These are phyloP conservation scores for Heliconius hewitsoni DNA, from an alignment of 1,140 invertebrate species.

Conservation along the genomic window DNA sequence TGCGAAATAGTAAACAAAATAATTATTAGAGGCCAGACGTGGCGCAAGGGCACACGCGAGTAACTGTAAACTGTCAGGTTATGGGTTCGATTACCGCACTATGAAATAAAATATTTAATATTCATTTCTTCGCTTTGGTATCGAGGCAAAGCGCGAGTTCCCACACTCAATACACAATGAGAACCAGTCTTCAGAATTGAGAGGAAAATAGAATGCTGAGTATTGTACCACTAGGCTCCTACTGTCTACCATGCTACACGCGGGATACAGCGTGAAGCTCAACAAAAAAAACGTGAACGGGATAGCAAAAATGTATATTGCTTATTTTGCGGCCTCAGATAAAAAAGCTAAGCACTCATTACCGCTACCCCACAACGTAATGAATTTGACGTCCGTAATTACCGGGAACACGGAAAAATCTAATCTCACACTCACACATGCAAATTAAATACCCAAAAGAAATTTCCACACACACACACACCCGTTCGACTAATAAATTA, in stretches of 20 bases:
- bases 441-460: slow-evolving; percentile 48
- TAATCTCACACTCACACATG: slow-evolving; percentile 62
- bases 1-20: too few species aligned
- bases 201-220: too few species aligned
- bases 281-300: neutral
- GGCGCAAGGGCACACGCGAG: too few species aligned
- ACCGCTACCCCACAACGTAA: slow-evolving; percentile 34
- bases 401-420: slow-evolving; percentile 75
- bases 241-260: neutral
- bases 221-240: too few species aligned
- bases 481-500: slow-evolving; percentile 52
- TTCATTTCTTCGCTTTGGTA: too few species aligned
- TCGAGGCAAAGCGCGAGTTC: too few species aligned
- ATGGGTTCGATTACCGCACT: too few species aligned
- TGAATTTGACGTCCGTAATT: slow-evolving; percentile 61
- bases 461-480: slow-evolving; percentile 50
- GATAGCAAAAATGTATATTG: neutral
- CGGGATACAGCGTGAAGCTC: neutral
- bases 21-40: too few species aligned
- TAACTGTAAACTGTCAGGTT: too few species aligned
- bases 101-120: too few species aligned
- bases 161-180: too few species aligned
- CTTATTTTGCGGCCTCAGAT: neutral
- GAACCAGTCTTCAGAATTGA: too few species aligned
- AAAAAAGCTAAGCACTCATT: slow-evolving; percentile 23